Percentiles rank a stretch among this genome's conserved stretches.
These are phyloP conservation scores for Coleophora flavipennella DNA, from an alignment of 2,888 invertebrate genomes.

Conservation along the genomic window DNA sequence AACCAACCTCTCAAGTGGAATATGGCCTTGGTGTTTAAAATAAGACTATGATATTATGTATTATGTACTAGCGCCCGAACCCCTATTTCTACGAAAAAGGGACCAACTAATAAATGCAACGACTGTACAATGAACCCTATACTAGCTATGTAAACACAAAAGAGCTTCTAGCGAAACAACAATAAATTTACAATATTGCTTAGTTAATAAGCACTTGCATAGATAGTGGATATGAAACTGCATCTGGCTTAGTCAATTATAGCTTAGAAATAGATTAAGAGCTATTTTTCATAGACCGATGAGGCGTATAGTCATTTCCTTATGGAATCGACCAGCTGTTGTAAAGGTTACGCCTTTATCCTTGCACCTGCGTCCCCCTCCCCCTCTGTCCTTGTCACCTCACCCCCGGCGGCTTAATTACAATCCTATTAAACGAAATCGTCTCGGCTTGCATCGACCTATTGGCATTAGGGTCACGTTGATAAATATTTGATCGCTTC, in stretches of 20 bases:
- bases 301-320: slow-evolving; percentile 45
- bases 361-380: slow-evolving; percentile 53
- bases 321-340: slow-evolving; percentile 56
- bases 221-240: not conserved
- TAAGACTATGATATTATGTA: too few relatives aligned
- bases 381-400: slow-evolving; percentile 33
- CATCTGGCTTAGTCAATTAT: slow-evolving; percentile 26
- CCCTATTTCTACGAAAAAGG: too few relatives aligned
- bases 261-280: slow-evolving; percentile 51
- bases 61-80: too few relatives aligned
- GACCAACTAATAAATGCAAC: too few relatives aligned
- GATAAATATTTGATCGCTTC: slow-evolving; percentile 32
- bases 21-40: too few relatives aligned
- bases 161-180: slow-evolving; percentile 23
- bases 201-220: slow-evolving; percentile 31
- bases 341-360: slow-evolving; percentile 59
- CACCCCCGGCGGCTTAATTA: slow-evolving; percentile 46
- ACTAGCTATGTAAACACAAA: slow-evolving; percentile 12
- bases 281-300: slow-evolving; percentile 35
- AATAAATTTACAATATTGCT: slow-evolving; percentile 28
- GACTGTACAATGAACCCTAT: not conserved
- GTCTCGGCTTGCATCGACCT: slow-evolving; percentile 34
- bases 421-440: slow-evolving; percentile 55
- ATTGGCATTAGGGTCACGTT: slow-evolving; percentile 34
- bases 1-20: too few relatives aligned